phyloP scores from a whole-genome alignment of 2,888 invertebrate genomes.

The Nebria brevicollis region DNA sequence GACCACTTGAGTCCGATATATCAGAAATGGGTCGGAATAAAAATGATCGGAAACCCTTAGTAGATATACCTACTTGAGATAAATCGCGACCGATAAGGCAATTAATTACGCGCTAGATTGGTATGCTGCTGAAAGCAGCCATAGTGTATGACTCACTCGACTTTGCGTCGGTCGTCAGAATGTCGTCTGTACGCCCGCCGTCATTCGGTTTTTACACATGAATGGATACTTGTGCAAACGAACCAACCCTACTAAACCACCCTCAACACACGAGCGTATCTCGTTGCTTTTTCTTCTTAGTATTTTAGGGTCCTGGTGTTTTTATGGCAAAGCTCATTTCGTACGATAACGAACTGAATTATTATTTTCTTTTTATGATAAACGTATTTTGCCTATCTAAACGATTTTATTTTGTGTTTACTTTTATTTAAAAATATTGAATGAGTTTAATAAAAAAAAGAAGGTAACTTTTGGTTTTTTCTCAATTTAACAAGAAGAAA shows the following conservation, averaged over 20 bases:
- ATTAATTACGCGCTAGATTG: constrained; percentile 38
- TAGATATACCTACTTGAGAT: constrained; percentile 24
- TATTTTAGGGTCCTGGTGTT: neutral
- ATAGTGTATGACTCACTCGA: constrained; percentile 6
- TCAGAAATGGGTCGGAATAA: constrained; percentile 28
- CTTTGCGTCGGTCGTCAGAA: neutral
- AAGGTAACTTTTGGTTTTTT: too few species aligned
- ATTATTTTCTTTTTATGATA: neutral
- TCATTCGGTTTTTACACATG: constrained; percentile 35
- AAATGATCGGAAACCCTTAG: constrained; percentile 24
- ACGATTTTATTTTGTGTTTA: too few species aligned
- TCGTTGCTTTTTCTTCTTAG: neutral
- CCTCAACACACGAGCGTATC: constrained; percentile 5
- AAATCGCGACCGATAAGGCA: constrained; percentile 33
- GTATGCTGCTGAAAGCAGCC: constrained; percentile 9
- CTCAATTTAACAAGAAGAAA: too few species aligned
- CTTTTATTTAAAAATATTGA: too few species aligned
- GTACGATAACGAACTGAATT: neutral
- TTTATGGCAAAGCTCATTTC: neutral
- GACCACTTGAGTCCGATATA: constrained; percentile 35
- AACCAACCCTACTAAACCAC: constrained; percentile 30
- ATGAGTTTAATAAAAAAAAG: too few species aligned
- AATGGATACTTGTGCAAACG: constrained; percentile 21
- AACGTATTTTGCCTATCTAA: neutral
- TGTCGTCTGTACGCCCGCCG: neutral